A percentile compares a stretch with the other conserved stretches of the same genome.
phyloP scores from a whole-genome alignment of 2,113 vertebrate genomes.

The Mustela lutreola region DNA sequence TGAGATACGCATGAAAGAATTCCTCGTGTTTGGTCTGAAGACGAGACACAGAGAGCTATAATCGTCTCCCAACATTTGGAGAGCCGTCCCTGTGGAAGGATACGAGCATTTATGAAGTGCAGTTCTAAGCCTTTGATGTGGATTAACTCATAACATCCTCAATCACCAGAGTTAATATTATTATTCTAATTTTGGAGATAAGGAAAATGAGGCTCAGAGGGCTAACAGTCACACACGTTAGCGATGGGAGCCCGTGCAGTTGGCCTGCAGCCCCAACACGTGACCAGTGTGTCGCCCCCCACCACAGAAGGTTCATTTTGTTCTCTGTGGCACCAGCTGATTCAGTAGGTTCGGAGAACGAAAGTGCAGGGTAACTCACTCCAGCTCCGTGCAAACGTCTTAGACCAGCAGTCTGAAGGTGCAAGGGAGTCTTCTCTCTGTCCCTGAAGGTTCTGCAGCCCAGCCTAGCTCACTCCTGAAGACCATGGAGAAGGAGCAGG shows the following conservation, averaged over 20 bases:
- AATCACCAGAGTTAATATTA: not conserved
- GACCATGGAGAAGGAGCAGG: not conserved
- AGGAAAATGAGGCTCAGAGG: conserved; percentile 6
- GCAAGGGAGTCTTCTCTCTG: not conserved
- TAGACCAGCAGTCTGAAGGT: not conserved
- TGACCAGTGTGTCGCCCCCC: not conserved
- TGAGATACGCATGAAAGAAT: not conserved
- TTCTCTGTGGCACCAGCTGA: not conserved
- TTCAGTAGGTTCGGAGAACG: not conserved
- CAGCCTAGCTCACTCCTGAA: not conserved
- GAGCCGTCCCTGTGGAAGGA: not conserved
- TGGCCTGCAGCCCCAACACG: not conserved
- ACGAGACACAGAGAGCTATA: not conserved
- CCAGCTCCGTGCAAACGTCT: not conserved
- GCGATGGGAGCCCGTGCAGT: not conserved
- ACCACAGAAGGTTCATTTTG: not conserved
- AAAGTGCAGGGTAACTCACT: not conserved
- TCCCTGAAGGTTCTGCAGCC: not conserved
- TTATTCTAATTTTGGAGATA: not conserved
- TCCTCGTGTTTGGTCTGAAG: not conserved
- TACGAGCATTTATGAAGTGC: not conserved
- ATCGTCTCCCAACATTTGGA: not conserved
- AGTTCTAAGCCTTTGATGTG: not conserved
- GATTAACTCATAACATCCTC: not conserved
- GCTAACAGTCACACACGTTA: not conserved